A percentile compares a stretch with the other conserved stretches of the same genome.
Conservation (phyloP, 2,113 vertebrate genomes). For the Chloroceryle aenea region DNA sequence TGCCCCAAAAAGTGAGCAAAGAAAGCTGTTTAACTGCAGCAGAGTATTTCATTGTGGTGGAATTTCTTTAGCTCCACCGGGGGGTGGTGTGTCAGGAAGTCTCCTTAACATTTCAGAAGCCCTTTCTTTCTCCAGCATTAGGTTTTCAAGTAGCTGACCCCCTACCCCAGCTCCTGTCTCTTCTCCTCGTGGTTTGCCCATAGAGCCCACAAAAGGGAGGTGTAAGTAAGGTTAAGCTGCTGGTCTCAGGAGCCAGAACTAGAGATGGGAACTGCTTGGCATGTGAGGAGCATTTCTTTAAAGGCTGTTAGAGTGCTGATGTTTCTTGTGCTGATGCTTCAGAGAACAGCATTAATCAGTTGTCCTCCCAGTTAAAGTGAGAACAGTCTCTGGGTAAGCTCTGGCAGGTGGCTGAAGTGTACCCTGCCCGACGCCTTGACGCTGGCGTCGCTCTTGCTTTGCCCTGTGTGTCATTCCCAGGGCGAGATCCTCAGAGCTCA, state of each 20-base stretch:
- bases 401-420: not conserved
- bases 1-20: not conserved
- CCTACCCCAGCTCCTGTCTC: slow-evolving; percentile 24
- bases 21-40: not conserved
- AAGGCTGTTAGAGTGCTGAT: not conserved
- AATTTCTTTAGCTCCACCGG: not conserved
- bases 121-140: not conserved
- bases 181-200: not conserved
- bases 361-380: not conserved
- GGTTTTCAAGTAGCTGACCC: slow-evolving; percentile 21
- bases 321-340: not conserved
- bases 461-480: not conserved
- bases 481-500: not conserved
- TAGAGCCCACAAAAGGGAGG: slow-evolving; percentile 31
- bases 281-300: not conserved
- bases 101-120: slow-evolving; percentile 44
- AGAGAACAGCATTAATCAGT: not conserved
- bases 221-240: slow-evolving; percentile 51
- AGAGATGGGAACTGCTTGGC: slow-evolving; percentile 45
- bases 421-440: rapidly evolving
- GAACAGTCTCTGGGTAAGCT: rapidly evolving
- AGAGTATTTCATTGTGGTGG: not conserved
- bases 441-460: not conserved
- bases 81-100: not conserved
- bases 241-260: slow-evolving; percentile 67